phyloP scores from a whole-genome alignment of 2,888 invertebrate species.

The Eumerus sabulonum region DNA sequence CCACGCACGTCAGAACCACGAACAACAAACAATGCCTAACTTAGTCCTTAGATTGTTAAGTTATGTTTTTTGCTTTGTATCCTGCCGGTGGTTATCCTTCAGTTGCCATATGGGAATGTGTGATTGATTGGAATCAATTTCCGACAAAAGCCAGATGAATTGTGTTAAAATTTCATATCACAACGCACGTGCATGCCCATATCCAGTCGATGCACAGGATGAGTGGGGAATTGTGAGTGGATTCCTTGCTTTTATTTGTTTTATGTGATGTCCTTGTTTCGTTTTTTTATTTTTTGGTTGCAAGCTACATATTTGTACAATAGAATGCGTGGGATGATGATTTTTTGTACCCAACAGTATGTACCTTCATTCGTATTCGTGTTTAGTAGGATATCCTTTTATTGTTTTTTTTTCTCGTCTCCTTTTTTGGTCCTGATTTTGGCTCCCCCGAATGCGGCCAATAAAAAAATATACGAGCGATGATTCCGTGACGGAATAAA shows the following conservation, averaged over 20 bases:
- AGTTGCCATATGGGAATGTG: conserved; percentile 43
- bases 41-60: neutral
- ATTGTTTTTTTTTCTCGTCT: neutral
- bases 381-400: conserved; percentile 24
- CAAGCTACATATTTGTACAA: neutral
- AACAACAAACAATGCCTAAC: conserved; percentile 10
- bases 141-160: conserved; percentile 74
- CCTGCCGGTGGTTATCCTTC: neutral
- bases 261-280: conserved; percentile 47
- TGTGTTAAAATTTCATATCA: conserved; percentile 64
- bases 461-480: conserved; percentile 57
- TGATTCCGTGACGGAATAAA: conserved; percentile 68
- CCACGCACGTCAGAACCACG: conserved; percentile 28
- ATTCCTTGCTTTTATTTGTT: conserved; percentile 49
- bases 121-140: conserved; percentile 78
- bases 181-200: conserved; percentile 13
- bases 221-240: conserved; percentile 20
- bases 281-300: too few relatives aligned
- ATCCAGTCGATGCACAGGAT: neutral
- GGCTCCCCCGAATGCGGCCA: conserved; percentile 36
- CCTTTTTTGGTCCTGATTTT: conserved; percentile 1
- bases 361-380: conserved; percentile 40
- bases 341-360: conserved; percentile 25
- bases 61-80: conserved; percentile 37
- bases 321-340: conserved; percentile 47